Evolutionary conservation across 1,140 invertebrate species (phyloP).

Genomic region (Manduca sexta): DNA sequence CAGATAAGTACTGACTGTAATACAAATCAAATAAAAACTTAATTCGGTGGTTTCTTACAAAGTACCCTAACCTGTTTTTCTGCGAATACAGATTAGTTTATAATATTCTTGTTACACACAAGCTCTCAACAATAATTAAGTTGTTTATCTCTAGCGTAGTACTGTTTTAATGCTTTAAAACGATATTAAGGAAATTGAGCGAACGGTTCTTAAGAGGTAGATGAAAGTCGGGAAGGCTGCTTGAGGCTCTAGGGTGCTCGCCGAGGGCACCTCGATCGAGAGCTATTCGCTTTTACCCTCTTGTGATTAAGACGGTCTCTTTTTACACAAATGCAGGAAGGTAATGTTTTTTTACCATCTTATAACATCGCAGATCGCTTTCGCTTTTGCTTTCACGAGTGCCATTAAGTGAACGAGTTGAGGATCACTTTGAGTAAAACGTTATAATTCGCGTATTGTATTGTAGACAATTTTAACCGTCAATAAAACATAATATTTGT

Average conservation of each 20-base stretch:
- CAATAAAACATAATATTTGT: no score
- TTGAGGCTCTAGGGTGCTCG: background rate
- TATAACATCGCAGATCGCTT: background rate
- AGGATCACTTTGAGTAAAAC: background rate
- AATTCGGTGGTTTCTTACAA: background rate
- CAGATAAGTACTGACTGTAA: no score
- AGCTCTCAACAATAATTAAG: background rate
- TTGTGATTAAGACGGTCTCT: background rate
- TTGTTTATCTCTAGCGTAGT: background rate
- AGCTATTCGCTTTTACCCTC: constrained; percentile 8
- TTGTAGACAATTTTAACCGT: background rate
- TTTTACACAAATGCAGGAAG: background rate
- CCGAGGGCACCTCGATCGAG: constrained; percentile 13
- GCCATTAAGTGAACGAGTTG: background rate
- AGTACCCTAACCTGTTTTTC: background rate
- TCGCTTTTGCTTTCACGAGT: background rate
- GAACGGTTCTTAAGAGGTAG: constrained; percentile 2
- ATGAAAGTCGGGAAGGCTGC: constrained; percentile 4
- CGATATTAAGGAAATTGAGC: constrained; percentile 7
- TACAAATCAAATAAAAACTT: no score
- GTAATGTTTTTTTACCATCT: background rate
- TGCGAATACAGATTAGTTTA: background rate
- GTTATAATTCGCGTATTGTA: background rate
- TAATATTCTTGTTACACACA: background rate
- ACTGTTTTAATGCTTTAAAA: background rate